A percentile compares a stretch with the other conserved stretches of the same genome.
Conservation (phyloP, 2,113 vertebrate species). For the Leucopternis melanops region DNA sequence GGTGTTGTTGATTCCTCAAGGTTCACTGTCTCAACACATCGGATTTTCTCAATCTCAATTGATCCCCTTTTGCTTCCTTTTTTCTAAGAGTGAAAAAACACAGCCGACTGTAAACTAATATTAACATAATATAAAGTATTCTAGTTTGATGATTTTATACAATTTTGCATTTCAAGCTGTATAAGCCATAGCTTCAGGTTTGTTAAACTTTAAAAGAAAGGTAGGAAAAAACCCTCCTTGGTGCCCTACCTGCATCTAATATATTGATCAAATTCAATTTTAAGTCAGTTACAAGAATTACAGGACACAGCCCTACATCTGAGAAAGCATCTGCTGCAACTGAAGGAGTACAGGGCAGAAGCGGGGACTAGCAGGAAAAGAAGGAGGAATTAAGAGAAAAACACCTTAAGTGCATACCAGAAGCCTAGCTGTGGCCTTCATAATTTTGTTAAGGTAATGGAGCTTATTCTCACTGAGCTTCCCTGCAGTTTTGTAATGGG, state of each 20-base stretch:
- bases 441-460: neutral
- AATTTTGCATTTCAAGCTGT: neutral
- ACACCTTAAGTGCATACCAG: neutral
- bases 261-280: neutral
- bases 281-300: neutral
- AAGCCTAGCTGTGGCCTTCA: neutral
- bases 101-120: neutral
- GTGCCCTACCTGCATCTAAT: neutral
- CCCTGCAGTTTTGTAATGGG: neutral
- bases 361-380: neutral
- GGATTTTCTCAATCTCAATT: slow-evolving; percentile 60
- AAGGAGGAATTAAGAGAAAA: neutral
- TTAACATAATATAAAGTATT: neutral
- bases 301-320: neutral
- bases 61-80: slow-evolving; percentile 54
- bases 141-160: neutral
- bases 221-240: neutral
- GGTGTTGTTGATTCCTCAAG: slow-evolving; percentile 49
- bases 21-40: slow-evolving; percentile 64
- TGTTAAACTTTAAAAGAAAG: neutral
- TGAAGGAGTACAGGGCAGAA: neutral
- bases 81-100: slow-evolving; percentile 47
- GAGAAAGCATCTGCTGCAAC: neutral
- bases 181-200: neutral
- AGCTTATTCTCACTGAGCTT: neutral